Evolutionary conservation across 2,797 vertebrate genomes (phyloP), one percentile per base, ranked within the genome.

Genomic region (Prunella strophiata): DNA sequence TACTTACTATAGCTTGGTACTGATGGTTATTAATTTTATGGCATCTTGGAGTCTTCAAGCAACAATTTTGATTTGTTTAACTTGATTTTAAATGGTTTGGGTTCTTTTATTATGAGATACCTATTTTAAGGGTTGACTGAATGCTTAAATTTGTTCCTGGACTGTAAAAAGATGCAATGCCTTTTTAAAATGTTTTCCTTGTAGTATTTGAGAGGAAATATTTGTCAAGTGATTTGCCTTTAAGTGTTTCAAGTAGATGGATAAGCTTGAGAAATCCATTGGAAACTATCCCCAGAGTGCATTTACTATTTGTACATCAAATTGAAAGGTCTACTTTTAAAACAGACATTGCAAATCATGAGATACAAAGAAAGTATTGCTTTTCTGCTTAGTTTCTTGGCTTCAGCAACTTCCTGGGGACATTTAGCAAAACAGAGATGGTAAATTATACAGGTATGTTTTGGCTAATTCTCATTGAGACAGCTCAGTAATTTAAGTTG

Each of bases 251-350:
- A 82, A 50, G 26, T 47, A 81, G 51, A 90, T 63, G 38, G 32
- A 87, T 92, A 86, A 91, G 29, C 67, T 54, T 67, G 71, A 92
- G 59, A 91, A 87, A 85, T 61, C 52, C 72, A 93, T 87, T 94
- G 93, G 80, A 94, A 94, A 90, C 51, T 81, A 52, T 79, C 45
- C 77, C 67, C 45, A 84, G 90, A 87, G 63, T 65, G 25, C 65
- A 85, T 92, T 95, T 91, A 85, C 34, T 85, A 66, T 92, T 94
- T 92, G 59, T 79, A 73, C 63, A 59, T 71, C 45, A 85, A 87
- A 71, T 63, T 3, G 29, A 91, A 95, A 91, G 59, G 9, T 51
- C 57, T 80, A 26, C 73, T 84, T 90, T 94, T 86, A 84, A 85
- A 96, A 81, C 5, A 88, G 88, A 36, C n/a, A 5, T 86, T 55